Evolutionary conservation across 2,888 invertebrate species (phyloP).

Genomic region (Caenorhabditis zanzibari): DNA sequence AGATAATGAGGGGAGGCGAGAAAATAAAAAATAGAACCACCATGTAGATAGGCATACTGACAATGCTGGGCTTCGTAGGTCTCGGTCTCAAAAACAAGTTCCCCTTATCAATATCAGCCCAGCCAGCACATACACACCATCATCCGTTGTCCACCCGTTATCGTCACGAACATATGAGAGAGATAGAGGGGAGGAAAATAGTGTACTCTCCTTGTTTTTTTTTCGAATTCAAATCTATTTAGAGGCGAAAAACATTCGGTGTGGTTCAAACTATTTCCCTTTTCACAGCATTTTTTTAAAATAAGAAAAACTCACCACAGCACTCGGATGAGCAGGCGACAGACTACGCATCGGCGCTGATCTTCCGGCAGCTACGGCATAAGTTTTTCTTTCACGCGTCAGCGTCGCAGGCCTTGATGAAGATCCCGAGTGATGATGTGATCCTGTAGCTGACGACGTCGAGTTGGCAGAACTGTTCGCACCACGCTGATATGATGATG

Average conservation of each 20-base stretch:
- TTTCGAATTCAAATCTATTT: neutral
- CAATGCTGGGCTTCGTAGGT: slow-evolving; percentile 42
- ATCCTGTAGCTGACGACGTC: slow-evolving; percentile 11
- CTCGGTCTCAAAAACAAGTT: slow-evolving; percentile 53
- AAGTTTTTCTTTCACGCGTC: slow-evolving; percentile 54
- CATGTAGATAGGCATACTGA: slow-evolving; percentile 29
- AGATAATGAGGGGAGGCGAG: slow-evolving; percentile 23
- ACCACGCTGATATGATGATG: slow-evolving; percentile 51
- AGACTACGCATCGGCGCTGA: slow-evolving; percentile 58
- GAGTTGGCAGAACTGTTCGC: slow-evolving; percentile 25
- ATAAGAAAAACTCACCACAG: slow-evolving; percentile 57
- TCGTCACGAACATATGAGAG: slow-evolving; percentile 19
- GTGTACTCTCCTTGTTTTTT: slow-evolving; percentile 23
- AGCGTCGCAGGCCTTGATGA: slow-evolving; percentile 26
- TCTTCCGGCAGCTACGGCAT: slow-evolving; percentile 30
- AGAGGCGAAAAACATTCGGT: neutral
- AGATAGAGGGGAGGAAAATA: too few species aligned
- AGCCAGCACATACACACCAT: slow-evolving; percentile 33
- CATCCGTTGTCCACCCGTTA: slow-evolving; percentile 29
- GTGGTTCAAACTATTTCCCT: neutral
- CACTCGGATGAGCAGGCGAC: slow-evolving; percentile 71
- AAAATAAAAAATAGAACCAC: slow-evolving; percentile 15
- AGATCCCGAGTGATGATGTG: slow-evolving; percentile 19
- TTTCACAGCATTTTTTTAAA: slow-evolving; percentile 1
- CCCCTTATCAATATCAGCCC: slow-evolving; percentile 50